phyloP scores from a whole-genome alignment of 2,113 vertebrate species.

The Willisornis vidua region DNA sequence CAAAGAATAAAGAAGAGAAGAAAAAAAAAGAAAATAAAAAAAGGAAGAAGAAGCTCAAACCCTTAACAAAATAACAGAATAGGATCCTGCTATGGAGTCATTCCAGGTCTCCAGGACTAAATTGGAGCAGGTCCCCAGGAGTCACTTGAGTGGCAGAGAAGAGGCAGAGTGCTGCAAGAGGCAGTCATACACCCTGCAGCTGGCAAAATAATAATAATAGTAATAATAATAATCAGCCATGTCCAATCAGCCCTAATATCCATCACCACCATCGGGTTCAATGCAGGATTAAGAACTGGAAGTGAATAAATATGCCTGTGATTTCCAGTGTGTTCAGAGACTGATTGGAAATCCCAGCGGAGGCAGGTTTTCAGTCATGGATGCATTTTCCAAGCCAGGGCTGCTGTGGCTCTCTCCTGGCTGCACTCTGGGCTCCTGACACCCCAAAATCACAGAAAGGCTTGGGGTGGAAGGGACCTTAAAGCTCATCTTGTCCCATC shows the following conservation, averaged over 20 bases:
- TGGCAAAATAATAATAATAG: slow-evolving; percentile 48
- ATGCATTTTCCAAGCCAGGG: neutral
- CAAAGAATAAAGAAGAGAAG: neutral
- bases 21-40: fast-evolving
- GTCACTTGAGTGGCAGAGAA: neutral
- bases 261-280: slow-evolving; percentile 26
- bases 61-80: neutral
- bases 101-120: neutral
- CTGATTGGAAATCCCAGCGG: neutral
- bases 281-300: neutral
- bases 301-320: neutral
- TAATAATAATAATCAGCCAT: slow-evolving; percentile 56
- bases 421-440: neutral
- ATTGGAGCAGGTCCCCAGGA: slow-evolving; percentile 3
- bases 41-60: neutral
- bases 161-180: slow-evolving; percentile 4
- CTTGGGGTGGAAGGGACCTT: neutral
- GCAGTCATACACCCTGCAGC: neutral
- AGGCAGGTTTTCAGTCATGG: neutral
- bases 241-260: slow-evolving; percentile 58
- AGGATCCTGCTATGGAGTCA: neutral
- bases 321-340: neutral
- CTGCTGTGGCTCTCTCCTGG: neutral
- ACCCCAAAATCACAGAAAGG: neutral
- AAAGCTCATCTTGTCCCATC: neutral